Evolutionary conservation across 2,113 vertebrate genomes (phyloP).

Genomic region (Bujurquina vittata): DNA sequence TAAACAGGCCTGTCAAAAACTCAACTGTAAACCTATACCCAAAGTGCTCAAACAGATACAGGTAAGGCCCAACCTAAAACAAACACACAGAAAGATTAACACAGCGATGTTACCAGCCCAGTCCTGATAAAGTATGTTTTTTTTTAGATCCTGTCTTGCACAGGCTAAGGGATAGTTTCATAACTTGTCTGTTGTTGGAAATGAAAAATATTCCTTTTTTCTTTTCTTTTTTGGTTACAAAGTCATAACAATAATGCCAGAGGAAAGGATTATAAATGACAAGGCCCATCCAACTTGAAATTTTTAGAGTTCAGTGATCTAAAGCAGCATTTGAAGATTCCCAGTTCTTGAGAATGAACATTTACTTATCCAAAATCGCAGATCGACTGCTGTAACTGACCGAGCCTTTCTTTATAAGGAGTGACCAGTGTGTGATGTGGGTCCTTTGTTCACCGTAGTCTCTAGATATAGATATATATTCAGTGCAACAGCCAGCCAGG

Average conservation of each 20-base stretch:
- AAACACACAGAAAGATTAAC: background rate
- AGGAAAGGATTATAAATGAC: background rate
- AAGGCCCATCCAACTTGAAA: background rate
- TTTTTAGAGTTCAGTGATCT: background rate
- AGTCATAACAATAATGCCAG: background rate
- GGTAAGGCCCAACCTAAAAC: conserved; percentile 75
- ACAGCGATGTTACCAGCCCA: background rate
- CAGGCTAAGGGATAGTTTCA: background rate
- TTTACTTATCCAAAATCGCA: too few relatives aligned
- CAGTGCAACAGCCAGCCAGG: background rate
- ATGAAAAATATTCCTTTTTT: background rate
- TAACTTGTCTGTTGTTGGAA: background rate
- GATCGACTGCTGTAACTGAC: background rate
- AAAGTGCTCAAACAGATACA: conserved; percentile 94
- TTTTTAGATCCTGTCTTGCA: background rate
- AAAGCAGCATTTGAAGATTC: background rate
- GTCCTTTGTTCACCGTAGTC: background rate
- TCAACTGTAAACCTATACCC: conserved; percentile 93
- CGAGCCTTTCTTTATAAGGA: background rate
- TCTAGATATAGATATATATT: background rate
- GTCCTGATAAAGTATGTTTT: background rate
- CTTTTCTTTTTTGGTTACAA: background rate
- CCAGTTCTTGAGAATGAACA: too few relatives aligned
- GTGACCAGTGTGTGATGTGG: background rate
- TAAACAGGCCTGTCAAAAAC: conserved; percentile 92